phyloP scores from a whole-genome alignment of 2,888 invertebrate genomes.

The Heliconius sara region DNA sequence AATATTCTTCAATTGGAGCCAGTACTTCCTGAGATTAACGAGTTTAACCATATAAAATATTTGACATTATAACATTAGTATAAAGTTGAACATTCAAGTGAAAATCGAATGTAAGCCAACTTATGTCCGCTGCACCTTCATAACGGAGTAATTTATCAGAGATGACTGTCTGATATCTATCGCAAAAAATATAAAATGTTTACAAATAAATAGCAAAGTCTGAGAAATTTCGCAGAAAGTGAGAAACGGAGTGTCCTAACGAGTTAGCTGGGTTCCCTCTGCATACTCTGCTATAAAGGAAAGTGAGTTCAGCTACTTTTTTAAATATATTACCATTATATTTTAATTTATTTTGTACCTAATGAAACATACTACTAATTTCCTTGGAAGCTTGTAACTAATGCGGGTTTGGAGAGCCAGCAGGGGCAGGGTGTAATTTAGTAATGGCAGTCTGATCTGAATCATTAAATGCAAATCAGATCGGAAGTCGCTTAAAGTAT shows the following conservation, averaged over 20 bases:
- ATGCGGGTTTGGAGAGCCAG: conserved; percentile 26
- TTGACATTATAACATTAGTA: too few relatives aligned
- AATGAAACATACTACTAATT: background rate
- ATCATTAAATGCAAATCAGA: conserved; percentile 12
- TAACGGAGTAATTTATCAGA: too few relatives aligned
- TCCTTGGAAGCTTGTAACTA: conserved; percentile 1
- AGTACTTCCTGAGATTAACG: too few relatives aligned
- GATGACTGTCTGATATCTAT: too few relatives aligned
- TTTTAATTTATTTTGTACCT: background rate
- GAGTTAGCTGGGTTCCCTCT: too few relatives aligned
- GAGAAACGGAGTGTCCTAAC: too few relatives aligned
- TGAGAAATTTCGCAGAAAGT: too few relatives aligned
- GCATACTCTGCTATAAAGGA: too few relatives aligned
- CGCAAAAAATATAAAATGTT: background rate
- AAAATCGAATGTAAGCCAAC: background rate
- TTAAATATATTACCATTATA: background rate
- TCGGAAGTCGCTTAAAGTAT: conserved; percentile 3
- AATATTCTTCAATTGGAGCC: too few relatives aligned
- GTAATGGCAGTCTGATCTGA: conserved; percentile 7
- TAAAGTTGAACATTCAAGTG: background rate
- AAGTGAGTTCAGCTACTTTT: background rate
- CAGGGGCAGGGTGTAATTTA: conserved; percentile 18
- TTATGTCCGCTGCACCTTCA: background rate
- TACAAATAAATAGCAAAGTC: too few relatives aligned
- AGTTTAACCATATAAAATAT: too few relatives aligned